Evolutionary conservation across 2,888 invertebrate species (phyloP).

Genomic region (Noctuana brunneofusca): DNA sequence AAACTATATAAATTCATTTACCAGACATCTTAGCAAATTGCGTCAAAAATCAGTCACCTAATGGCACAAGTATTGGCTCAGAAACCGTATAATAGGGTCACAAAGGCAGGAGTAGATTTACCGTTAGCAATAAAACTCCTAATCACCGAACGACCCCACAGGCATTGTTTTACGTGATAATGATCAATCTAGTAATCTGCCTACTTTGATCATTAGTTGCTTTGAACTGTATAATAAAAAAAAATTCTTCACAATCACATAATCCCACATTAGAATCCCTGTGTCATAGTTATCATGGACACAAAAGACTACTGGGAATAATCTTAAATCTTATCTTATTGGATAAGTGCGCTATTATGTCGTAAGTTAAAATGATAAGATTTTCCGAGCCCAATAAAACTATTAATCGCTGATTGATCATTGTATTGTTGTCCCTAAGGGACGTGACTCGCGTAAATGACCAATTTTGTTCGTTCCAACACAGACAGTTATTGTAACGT

Average conservation of each 20-base stretch:
- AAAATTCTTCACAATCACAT: too few species aligned
- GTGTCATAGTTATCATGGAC: neutral
- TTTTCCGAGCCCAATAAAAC: conserved; percentile 1
- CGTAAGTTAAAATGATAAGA: neutral
- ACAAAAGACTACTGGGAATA: neutral
- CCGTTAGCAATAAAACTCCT: neutral
- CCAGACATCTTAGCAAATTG: neutral
- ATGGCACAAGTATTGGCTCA: neutral
- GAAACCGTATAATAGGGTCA: neutral
- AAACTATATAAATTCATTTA: too few species aligned
- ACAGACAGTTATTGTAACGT: conserved; percentile 3
- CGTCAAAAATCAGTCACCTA: neutral
- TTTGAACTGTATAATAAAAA: too few species aligned
- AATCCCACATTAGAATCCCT: too few species aligned
- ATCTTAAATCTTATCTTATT: neutral
- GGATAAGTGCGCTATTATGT: neutral
- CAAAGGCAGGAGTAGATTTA: neutral
- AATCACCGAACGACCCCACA: neutral
- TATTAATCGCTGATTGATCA: conserved; percentile 5
- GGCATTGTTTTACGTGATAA: neutral
- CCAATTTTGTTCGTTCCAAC: neutral
- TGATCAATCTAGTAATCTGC: too few species aligned
- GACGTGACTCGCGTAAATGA: conserved; percentile 8
- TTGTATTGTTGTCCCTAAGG: neutral
- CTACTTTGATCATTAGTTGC: too few species aligned